These are phyloP conservation scores for Alaudala cheleensis DNA, from an alignment of 2,113 vertebrate genomes.

Conservation along the genomic window DNA sequence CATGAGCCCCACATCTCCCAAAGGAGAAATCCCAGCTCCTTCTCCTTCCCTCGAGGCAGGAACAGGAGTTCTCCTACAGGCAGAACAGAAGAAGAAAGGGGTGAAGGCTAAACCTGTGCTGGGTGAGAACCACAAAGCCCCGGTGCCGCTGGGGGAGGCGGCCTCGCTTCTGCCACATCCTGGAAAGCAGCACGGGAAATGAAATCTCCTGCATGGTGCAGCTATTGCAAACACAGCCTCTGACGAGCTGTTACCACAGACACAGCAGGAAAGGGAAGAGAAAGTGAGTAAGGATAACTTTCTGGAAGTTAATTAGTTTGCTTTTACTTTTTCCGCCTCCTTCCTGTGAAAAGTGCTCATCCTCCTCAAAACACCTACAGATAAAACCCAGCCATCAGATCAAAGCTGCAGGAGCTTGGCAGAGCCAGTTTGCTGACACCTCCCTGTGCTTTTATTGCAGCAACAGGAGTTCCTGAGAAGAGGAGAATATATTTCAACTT, in stretches of 20 bases:
- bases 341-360: neutral
- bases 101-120: neutral
- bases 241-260: neutral
- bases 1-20: neutral
- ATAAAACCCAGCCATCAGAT: neutral
- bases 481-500: neutral
- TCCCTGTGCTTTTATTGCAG: neutral
- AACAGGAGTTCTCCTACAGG: neutral
- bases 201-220: neutral
- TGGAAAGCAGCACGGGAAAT: neutral
- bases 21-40: neutral
- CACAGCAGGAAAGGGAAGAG: neutral
- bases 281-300: neutral
- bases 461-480: neutral
- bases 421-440: neutral
- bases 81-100: neutral
- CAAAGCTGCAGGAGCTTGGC: neutral
- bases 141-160: fast-evolving
- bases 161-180: neutral
- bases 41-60: neutral
- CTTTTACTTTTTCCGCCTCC: fast-evolving
- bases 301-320: neutral
- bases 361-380: neutral
- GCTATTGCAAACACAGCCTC: neutral
- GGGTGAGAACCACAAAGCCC: neutral